Conservation (phyloP, 2,888 invertebrate species). For the Diaprepes abbreviatus region DNA sequence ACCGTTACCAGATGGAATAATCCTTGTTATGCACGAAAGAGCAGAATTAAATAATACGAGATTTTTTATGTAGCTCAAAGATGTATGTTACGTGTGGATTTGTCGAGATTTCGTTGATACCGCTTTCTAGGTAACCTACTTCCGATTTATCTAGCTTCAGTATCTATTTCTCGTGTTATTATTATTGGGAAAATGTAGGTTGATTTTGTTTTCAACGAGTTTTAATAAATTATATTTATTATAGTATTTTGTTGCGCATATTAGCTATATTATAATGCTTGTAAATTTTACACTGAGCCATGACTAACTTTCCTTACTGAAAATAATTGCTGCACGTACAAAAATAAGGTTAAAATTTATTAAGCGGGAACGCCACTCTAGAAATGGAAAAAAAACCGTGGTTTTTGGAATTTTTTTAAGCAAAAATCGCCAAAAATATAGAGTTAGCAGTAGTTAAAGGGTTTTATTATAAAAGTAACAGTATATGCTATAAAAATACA, state of each 20-base stretch:
- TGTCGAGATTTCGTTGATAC: conserved; percentile 26
- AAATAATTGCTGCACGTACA: too few relatives aligned
- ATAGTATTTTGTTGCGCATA: not conserved
- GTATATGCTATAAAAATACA: too few relatives aligned
- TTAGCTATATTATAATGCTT: too few relatives aligned
- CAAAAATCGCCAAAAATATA: too few relatives aligned
- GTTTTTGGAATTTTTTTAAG: too few relatives aligned
- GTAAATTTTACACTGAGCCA: too few relatives aligned
- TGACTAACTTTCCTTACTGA: too few relatives aligned
- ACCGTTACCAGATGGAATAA: conserved; percentile 35
- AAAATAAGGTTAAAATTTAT: too few relatives aligned
- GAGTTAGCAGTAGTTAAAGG: too few relatives aligned
- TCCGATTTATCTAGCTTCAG: conserved; percentile 25
- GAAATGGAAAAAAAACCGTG: too few relatives aligned
- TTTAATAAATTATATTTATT: not conserved
- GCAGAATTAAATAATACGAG: conserved; percentile 38
- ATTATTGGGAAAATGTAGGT: conserved; percentile 31
- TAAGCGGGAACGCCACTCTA: too few relatives aligned
- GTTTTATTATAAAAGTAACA: too few relatives aligned
- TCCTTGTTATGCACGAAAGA: conserved; percentile 35
- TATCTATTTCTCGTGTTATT: conserved; percentile 19
- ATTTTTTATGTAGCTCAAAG: conserved; percentile 26
- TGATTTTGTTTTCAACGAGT: conserved; percentile 25
- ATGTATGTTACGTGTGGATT: conserved; percentile 25
- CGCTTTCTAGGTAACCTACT: conserved; percentile 33